These are phyloP conservation scores for Callaeas wilsoni DNA, from an alignment of 2,113 vertebrate species.

Conservation along the genomic window DNA sequence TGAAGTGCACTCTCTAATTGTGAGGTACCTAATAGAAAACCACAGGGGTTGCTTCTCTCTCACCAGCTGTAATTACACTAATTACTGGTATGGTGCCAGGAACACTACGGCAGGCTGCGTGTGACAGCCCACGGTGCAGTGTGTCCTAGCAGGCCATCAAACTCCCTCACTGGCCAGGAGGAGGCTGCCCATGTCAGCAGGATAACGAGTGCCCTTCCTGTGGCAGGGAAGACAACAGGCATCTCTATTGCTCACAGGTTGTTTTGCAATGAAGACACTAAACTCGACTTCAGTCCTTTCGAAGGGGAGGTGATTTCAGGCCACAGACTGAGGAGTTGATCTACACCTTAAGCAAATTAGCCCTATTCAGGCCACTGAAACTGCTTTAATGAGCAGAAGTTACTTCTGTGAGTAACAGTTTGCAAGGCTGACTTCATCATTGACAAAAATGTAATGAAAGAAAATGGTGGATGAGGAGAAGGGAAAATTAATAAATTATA, in stretches of 20 bases:
- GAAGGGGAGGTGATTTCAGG: neutral
- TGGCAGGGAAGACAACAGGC: neutral
- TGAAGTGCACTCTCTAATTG: constrained; percentile 57
- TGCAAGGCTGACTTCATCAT: neutral
- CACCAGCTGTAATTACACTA: constrained; percentile 67
- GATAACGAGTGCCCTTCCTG: neutral
- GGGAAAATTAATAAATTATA: constrained; percentile 24
- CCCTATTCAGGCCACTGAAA: neutral
- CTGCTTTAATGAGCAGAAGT: neutral
- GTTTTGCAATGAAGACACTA: neutral
- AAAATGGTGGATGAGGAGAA: neutral
- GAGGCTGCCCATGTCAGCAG: neutral
- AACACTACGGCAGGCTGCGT: constrained; percentile 31
- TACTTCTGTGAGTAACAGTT: neutral
- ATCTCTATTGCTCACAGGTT: neutral
- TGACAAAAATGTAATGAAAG: neutral
- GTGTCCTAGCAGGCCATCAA: neutral
- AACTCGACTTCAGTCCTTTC: neutral
- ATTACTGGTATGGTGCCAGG: constrained; percentile 54
- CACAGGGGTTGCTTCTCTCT: constrained; percentile 62
- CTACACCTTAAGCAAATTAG: neutral
- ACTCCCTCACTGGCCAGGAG: neutral
- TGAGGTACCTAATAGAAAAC: constrained; percentile 67
- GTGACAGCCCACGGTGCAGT: constrained; percentile 6
- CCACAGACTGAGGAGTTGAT: neutral